These are phyloP conservation scores for Disparrhopalites patrizii DNA, from an alignment of 2,888 invertebrate species.

Conservation along the genomic window DNA sequence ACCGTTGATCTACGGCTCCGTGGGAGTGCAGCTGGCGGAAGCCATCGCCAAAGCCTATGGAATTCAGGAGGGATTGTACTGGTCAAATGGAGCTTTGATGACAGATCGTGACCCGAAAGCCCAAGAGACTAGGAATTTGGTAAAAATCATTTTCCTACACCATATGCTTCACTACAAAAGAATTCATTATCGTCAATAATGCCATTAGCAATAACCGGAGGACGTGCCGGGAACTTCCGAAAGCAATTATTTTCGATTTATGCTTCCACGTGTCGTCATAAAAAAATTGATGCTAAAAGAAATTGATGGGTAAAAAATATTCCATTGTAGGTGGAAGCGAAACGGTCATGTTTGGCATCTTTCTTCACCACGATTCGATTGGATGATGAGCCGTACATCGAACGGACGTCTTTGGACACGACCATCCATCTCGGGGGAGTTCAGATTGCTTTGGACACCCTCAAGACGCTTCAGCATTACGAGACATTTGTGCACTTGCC, in stretches of 20 bases:
- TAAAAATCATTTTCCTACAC: conserved; percentile 25
- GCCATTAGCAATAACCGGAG: background rate
- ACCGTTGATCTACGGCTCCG: conserved; percentile 54
- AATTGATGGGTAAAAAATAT: too few relatives aligned
- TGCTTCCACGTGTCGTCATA: background rate
- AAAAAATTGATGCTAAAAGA: too few relatives aligned
- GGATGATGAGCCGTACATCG: conserved; percentile 45
- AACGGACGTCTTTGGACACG: conserved; percentile 45
- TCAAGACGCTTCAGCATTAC: conserved; percentile 27
- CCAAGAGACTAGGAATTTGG: conserved; percentile 35
- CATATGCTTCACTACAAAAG: too few relatives aligned
- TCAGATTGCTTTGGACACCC: conserved; percentile 40
- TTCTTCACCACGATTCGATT: conserved; percentile 43
- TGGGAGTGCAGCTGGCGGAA: conserved; percentile 52
- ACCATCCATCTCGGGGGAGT: conserved; percentile 46
- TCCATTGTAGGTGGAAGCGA: conserved; percentile 36
- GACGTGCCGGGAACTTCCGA: too few relatives aligned
- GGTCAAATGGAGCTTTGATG: conserved; percentile 53
- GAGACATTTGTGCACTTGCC: conserved; percentile 48
- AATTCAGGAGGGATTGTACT: conserved; percentile 52
- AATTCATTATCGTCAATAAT: conserved; percentile 5
- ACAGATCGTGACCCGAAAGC: conserved; percentile 50
- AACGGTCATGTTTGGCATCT: conserved; percentile 42
- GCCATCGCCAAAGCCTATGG: conserved; percentile 55
- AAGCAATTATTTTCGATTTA: too few relatives aligned